A percentile compares a stretch with the other conserved stretches of the same genome.
Conservation (phyloP, 2,113 vertebrate genomes). For the Athene noctua region DNA sequence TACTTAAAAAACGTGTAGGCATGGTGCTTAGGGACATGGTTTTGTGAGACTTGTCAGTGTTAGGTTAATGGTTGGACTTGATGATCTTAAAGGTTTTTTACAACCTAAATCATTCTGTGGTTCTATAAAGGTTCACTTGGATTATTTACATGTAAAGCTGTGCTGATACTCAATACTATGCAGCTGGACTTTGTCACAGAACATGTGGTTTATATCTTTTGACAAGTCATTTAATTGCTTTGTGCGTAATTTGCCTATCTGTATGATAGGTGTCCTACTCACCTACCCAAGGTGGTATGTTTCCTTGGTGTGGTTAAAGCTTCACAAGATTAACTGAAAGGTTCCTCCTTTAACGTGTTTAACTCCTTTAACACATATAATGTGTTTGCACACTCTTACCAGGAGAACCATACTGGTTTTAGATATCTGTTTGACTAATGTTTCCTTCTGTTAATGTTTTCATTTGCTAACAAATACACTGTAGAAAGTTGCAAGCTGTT, state of each 20-base stretch:
- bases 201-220: background rate
- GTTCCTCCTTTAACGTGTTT: background rate
- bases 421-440: background rate
- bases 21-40: background rate
- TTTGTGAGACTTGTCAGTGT: background rate
- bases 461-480: background rate
- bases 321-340: background rate
- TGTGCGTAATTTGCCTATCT: background rate
- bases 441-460: background rate
- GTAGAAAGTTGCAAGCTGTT: background rate
- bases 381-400: background rate
- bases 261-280: background rate
- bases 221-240: background rate
- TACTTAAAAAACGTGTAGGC: background rate
- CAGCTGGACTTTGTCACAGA: background rate
- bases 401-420: background rate
- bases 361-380: no score
- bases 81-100: background rate
- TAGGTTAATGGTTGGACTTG: fast-evolving
- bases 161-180: background rate
- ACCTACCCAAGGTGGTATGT: background rate
- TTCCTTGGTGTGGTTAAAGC: background rate
- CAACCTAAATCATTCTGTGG: background rate
- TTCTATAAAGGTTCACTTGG: background rate
- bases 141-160: background rate